A percentile compares a stretch with the other conserved stretches of the same genome.
Evolutionary conservation across 2,797 vertebrate species (phyloP).

Genomic region (Pangasius mekongensis): DNA sequence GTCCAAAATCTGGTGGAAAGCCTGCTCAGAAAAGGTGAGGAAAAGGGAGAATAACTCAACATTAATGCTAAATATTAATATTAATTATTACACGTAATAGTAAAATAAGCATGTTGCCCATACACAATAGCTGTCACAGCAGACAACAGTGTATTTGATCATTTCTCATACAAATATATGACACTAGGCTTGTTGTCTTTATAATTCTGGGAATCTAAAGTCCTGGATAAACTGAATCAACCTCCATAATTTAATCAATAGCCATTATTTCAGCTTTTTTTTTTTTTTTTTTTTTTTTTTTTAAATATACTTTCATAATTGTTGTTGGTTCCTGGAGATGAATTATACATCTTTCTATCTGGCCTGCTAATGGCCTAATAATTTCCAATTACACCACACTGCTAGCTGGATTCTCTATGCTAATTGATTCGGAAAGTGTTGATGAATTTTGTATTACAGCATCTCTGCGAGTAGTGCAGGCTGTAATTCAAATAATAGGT

Average conservation of each 20-base stretch:
- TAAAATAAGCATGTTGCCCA: neutral
- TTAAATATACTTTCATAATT: neutral
- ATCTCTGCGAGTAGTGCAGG: neutral
- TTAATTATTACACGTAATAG: too few relatives aligned
- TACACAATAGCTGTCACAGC: neutral
- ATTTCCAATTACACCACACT: neutral
- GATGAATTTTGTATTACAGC: neutral
- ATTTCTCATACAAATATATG: neutral
- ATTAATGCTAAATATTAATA: neutral
- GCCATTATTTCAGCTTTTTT: neutral
- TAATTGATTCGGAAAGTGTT: neutral
- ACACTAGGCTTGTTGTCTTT: neutral
- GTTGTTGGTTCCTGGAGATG: neutral
- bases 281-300: too few relatives aligned
- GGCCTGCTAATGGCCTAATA: neutral
- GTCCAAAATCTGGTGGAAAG: neutral
- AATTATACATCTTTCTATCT: neutral
- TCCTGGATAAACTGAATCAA: neutral
- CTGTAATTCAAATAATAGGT: neutral
- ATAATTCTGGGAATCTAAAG: neutral
- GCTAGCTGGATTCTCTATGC: neutral
- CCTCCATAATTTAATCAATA: neutral
- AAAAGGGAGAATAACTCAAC: neutral
- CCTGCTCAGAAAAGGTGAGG: neutral
- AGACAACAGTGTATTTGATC: neutral